Evolutionary conservation across 2,113 vertebrate genomes (phyloP), one percentile per base, ranked within the genome.

Genomic region (Tetraodon nigroviridis): DNA sequence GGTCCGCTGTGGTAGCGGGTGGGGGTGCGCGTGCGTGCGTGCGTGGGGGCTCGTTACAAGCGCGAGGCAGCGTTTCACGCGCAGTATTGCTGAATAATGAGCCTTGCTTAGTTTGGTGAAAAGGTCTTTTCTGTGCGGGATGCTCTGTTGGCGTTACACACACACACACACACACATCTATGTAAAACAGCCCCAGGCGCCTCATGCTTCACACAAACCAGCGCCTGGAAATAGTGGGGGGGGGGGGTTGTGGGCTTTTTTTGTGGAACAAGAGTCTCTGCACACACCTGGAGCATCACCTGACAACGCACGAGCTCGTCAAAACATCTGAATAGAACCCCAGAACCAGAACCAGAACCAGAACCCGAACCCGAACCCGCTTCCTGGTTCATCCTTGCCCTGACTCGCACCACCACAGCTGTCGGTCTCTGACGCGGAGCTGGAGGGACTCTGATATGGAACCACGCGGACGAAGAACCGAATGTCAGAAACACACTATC

Each of bases 21-120:
- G n/a, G n/a, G n/a, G n/a, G n/a, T n/a, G n/a, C n/a, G n/a, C n/a
- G n/a, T n/a, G n/a, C n/a, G n/a, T n/a, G n/a, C n/a, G n/a, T n/a
- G n/a, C n/a, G n/a, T n/a, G n/a, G n/a, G n/a, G n/a, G n/a, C n/a
- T n/a, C n/a, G n/a, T n/a, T n/a, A n/a, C n/a, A n/a, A n/a, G n/a
- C n/a, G n/a, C 42, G 61, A 54, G 47, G 22, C 51, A 8, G 51
- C 8, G 24, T 78, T 81, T 82, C 83, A 69, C 76, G 84, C 82
- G 85, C 74, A 79, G 82, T 87, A 87, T 89, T 89, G 84, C 85
- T 89, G 79, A 83, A 83, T 83, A 75, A 83, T 68, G 65, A 79
- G 71, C 75, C 1, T 78, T 85, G 84, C 84, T 83, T 17, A 7
- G 63, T 69, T 66, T 61, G 55, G 24, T 53, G 77, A 76, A 69